These are phyloP conservation scores for Hemichromis elongatus DNA, from an alignment of 2,113 vertebrate species.

Conservation along the genomic window DNA sequence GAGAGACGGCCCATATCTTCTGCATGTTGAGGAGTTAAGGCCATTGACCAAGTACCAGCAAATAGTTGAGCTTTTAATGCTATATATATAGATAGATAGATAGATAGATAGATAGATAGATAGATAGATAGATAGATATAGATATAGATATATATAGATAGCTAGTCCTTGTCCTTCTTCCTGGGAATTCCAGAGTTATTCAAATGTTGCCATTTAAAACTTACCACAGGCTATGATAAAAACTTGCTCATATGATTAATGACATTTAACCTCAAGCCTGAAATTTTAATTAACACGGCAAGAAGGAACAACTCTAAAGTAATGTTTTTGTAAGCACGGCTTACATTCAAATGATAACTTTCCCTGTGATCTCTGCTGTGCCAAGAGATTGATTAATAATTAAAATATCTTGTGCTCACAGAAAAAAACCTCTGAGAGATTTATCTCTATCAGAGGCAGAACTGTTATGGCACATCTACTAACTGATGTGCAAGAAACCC, in stretches of 20 bases:
- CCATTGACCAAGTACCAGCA: background rate
- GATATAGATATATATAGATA: background rate
- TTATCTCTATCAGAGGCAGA: conserved; percentile 1
- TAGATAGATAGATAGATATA: background rate
- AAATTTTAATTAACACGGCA: background rate
- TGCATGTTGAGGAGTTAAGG: background rate
- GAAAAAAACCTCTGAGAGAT: conserved; percentile 3
- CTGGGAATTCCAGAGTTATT: background rate
- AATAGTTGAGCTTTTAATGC: background rate
- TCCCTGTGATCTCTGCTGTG: background rate
- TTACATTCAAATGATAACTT: background rate
- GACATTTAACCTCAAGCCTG: background rate
- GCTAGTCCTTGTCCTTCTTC: background rate
- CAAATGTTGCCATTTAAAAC: background rate
- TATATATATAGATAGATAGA: background rate
- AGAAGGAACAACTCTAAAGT: background rate
- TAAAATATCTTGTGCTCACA: conserved; percentile 13
- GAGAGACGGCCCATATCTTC: background rate
- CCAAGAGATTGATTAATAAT: conserved; percentile 4
- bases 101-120: background rate
- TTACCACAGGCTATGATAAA: background rate
- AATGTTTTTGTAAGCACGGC: background rate
- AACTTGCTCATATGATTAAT: background rate
- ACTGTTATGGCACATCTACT: background rate
- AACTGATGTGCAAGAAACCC: conserved; percentile 6